These are phyloP conservation scores for Chaetorhynchus papuensis DNA, from an alignment of 2,113 vertebrate genomes.

Conservation along the genomic window DNA sequence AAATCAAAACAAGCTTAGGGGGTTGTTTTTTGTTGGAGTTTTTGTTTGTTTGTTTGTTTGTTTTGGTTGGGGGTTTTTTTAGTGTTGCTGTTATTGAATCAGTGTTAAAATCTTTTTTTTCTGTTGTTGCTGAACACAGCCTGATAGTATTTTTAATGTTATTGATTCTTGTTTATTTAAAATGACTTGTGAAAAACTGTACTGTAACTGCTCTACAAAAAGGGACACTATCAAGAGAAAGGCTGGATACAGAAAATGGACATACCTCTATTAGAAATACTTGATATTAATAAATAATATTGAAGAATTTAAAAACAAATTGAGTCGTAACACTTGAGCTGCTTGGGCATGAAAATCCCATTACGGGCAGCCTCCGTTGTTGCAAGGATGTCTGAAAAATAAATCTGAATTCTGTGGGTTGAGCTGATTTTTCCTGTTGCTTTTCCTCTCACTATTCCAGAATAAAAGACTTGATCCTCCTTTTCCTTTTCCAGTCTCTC, in stretches of 20 bases:
- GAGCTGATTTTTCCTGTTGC: not conserved
- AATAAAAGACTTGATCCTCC: not conserved
- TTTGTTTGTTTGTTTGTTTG: not conserved
- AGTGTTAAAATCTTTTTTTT: constrained; percentile 32
- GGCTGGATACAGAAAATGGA: not conserved
- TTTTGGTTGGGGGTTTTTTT: not conserved
- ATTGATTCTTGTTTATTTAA: constrained; percentile 53
- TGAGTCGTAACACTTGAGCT: not conserved
- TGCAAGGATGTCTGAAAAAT: not conserved
- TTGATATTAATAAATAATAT: constrained; percentile 28
- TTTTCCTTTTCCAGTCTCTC: not conserved
- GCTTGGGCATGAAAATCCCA: not conserved
- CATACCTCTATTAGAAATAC: not conserved
- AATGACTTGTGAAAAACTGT: constrained; percentile 53
- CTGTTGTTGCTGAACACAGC: constrained; percentile 20
- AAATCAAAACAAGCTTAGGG: constrained; percentile 45
- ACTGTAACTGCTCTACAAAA: constrained; percentile 38
- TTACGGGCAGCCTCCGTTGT: not conserved
- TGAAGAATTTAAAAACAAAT: not conserved
- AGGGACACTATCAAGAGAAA: constrained; percentile 55
- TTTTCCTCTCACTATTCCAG: not conserved
- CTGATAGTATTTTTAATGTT: constrained; percentile 46
- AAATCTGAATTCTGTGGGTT: not conserved
- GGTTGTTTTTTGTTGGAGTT: not conserved
- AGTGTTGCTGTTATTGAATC: constrained; percentile 37